Percentiles rank a stretch among this genome's conserved stretches.
These are phyloP conservation scores for Drosophila birchii DNA, from an alignment of 2,888 invertebrate genomes.

Conservation along the genomic window DNA sequence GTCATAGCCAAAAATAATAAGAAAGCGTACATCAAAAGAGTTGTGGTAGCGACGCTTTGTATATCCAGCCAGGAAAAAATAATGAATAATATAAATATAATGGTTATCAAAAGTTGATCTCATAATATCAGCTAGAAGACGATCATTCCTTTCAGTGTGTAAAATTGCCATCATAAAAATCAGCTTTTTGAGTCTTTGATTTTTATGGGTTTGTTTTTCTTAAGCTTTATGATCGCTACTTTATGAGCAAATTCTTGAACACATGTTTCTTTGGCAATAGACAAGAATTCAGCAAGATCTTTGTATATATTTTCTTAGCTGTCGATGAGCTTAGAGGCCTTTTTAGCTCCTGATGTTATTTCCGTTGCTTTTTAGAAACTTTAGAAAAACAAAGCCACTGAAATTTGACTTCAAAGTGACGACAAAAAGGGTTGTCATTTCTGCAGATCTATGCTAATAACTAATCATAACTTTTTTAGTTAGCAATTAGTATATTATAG, in stretches of 20 bases:
- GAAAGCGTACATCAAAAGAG: neutral
- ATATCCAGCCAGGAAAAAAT: constrained; percentile 3
- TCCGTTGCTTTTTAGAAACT: neutral
- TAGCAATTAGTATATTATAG: neutral
- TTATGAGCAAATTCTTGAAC: constrained; percentile 20
- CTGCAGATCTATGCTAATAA: neutral
- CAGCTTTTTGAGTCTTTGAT: constrained; percentile 1
- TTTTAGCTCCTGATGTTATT: neutral
- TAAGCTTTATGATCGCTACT: constrained; percentile 16
- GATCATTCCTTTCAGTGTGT: neutral
- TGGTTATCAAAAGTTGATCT: neutral
- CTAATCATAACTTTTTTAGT: constrained; percentile 1
- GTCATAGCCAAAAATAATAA: constrained; percentile 6
- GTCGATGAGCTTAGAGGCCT: neutral
- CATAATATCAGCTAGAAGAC: neutral
- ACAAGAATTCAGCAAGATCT: neutral
- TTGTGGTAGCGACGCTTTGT: constrained; percentile 1
- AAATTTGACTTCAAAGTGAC: too few relatives aligned
- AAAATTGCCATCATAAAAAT: neutral
- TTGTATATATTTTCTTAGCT: too few relatives aligned
- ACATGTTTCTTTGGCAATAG: neutral
- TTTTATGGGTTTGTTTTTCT: constrained; percentile 11
- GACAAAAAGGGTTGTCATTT: too few relatives aligned
- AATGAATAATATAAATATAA: constrained; percentile 5
- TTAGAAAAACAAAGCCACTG: neutral